phyloP scores from a whole-genome alignment of 2,113 vertebrate genomes.

The Prunella himalayana region DNA sequence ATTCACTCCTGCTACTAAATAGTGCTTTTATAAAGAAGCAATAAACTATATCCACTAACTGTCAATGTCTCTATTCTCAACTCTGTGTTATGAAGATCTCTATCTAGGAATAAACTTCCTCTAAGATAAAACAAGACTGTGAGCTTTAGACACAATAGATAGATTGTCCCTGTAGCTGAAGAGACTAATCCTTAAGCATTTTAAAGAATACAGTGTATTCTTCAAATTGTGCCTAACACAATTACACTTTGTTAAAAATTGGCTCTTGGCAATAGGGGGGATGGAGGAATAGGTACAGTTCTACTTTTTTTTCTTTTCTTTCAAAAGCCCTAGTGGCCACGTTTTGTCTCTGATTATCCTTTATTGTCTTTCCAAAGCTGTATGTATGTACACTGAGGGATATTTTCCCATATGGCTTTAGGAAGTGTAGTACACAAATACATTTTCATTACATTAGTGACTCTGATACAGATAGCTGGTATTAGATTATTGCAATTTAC shows the following conservation, averaged over 20 bases:
- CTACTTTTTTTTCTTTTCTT: background rate
- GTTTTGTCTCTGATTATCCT: background rate
- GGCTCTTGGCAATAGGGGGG: constrained; percentile 49
- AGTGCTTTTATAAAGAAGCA: constrained; percentile 39
- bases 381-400: background rate
- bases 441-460: background rate
- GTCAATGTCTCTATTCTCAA: constrained; percentile 54
- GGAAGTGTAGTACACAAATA: background rate
- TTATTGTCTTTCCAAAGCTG: background rate
- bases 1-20: constrained; percentile 54
- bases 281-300: background rate
- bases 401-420: background rate
- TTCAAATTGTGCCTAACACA: constrained; percentile 73
- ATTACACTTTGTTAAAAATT: constrained; percentile 81
- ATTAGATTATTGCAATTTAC: background rate
- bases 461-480: background rate
- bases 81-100: constrained; percentile 65
- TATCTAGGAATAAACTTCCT: constrained; percentile 79
- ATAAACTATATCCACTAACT: constrained; percentile 43
- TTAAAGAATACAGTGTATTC: constrained; percentile 74
- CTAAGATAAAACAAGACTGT: constrained; percentile 64
- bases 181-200: constrained; percentile 64
- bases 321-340: background rate
- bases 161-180: constrained; percentile 74
- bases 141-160: constrained; percentile 76